These are phyloP conservation scores for Chelonia mydas DNA, from an alignment of 2,797 vertebrate species.

Conservation along the genomic window DNA sequence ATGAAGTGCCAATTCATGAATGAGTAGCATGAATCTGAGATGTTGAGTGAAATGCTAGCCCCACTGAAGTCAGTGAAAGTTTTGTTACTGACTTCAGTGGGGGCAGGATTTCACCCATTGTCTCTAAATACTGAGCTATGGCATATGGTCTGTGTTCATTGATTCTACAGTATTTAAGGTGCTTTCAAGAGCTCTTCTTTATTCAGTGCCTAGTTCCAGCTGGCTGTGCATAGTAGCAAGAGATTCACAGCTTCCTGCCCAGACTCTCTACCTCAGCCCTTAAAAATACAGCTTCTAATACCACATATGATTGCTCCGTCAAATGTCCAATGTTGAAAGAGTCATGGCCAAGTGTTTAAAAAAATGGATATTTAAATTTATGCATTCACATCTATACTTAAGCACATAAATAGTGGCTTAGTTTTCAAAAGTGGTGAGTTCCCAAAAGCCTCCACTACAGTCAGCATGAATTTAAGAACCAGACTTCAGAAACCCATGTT, in stretches of 20 bases:
- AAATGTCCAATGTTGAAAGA: not conserved
- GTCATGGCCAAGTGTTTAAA: not conserved
- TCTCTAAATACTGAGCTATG: not conserved
- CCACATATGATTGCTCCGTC: not conserved
- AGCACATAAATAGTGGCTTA: not conserved
- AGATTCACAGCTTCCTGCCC: not conserved
- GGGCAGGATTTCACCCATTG: not conserved
- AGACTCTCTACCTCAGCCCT: not conserved
- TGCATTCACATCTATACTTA: not conserved
- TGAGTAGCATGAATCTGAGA: not conserved
- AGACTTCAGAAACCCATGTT: not conserved
- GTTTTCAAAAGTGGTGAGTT: not conserved
- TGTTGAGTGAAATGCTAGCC: not conserved
- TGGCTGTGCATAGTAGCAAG: not conserved
- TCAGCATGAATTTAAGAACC: not conserved
- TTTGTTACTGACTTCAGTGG: not conserved
- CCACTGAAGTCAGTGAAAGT: not conserved
- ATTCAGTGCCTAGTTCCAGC: not conserved
- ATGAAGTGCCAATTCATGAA: not conserved
- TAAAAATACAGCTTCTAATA: not conserved
- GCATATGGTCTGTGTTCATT: not conserved
- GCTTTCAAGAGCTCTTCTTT: not conserved
- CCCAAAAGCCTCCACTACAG: not conserved
- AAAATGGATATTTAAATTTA: not conserved
- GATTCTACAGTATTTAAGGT: not conserved